Base-by-base conservation (phyloP, 1,140 invertebrate species). In the Matsumurasca onukii region DNA sequence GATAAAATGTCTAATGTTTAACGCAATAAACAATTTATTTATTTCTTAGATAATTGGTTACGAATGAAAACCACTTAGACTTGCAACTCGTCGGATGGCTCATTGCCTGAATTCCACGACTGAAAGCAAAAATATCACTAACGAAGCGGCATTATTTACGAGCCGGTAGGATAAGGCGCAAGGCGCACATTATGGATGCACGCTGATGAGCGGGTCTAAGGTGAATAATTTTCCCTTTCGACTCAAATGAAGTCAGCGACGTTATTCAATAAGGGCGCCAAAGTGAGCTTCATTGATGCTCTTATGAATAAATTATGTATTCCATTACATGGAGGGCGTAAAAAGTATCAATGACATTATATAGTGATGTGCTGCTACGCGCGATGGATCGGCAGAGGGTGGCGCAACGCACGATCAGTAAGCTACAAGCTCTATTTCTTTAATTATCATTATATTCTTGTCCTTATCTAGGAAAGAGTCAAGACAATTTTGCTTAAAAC, bases 241-340 rank as follows among this genome's bases (percentile, higher is more conserved):
- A 59, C 24, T 59, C 55, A 59, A 59, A 59, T 59, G 55, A 59
- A 59, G 55, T 59, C 55, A 59, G 55, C 55, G 55, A 59, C 15
- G 30, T 59, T 59, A 59, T 59, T 59, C 55, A 59, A 59, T 59
- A 59, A 59, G 55, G 55, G 55, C 24, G 55, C 55, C 30, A 59
- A 59, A 59, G 55, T 59, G 55, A 59, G 30, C 2, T 59, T 59
- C 55, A 59, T 59, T 59, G 55, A 59, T 59, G 55, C 55, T 59
- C 55, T 59, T 59, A 59, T 59, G 55, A 59, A 59, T 59, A 59
- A 59, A 59, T 59, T 59, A 59, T 59, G 55, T 59, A 59, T 59
- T 59, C 55, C 55, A 59, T 59, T 59, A 59, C 55, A 59, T 59
- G 55, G 30, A 59, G 55, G 55, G 55, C 55, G 55, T 59, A 59